phyloP scores from a whole-genome alignment of 2,113 vertebrate species.

The Telmatochromis sp. region DNA sequence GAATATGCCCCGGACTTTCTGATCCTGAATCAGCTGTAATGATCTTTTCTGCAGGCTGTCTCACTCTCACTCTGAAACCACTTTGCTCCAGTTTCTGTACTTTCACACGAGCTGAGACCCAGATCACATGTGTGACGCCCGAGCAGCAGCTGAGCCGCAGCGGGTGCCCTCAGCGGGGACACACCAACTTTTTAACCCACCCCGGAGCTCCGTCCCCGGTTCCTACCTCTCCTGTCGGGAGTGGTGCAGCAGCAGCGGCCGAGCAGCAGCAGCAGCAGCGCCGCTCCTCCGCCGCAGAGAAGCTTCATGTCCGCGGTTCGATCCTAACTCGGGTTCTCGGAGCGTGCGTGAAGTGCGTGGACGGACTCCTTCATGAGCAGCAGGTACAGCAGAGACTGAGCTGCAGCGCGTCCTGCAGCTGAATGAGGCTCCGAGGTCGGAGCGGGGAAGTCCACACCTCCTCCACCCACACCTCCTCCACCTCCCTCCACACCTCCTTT shows the following conservation, averaged over 20 bases:
- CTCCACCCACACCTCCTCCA: not conserved
- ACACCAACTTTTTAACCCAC: not conserved
- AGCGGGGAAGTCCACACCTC: not conserved
- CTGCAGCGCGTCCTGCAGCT: not conserved
- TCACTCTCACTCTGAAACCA: not conserved
- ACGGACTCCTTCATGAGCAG: not conserved
- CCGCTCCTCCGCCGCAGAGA: not conserved
- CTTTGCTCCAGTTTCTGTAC: not conserved
- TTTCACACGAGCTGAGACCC: not conserved
- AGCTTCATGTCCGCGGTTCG: not conserved
- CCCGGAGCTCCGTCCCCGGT: not conserved
- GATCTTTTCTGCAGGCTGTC: fast-evolving
- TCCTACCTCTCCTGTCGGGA: conserved; percentile 33
- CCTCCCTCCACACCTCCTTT: not conserved
- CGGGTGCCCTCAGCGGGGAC: not conserved
- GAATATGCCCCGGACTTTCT: fast-evolving
- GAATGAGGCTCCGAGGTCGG: not conserved
- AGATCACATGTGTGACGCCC: not conserved
- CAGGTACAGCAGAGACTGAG: not conserved
- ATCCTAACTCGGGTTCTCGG: not conserved
- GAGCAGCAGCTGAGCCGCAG: not conserved
- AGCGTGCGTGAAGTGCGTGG: not conserved
- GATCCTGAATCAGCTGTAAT: not conserved
- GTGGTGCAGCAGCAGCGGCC: conserved; percentile 20
- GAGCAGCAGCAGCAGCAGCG: conserved; percentile 25